A percentile compares a stretch with the other conserved stretches of the same genome.
Evolutionary conservation across 1,140 invertebrate genomes (phyloP).

Genomic region (Psilanteris sp.): DNA sequence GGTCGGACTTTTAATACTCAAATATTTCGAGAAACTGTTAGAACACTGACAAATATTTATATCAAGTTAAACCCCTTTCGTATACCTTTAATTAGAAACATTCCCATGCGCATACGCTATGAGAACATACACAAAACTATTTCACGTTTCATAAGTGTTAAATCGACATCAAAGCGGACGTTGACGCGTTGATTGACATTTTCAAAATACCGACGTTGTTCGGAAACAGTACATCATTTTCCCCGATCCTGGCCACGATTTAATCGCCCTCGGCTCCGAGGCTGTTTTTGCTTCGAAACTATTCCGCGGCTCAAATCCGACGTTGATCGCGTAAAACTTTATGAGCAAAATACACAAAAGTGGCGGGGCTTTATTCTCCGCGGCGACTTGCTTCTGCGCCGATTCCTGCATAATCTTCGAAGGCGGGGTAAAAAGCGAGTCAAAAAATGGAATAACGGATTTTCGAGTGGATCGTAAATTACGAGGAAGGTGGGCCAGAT

Average conservation of each 20-base stretch:
- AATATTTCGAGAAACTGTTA: too few species aligned
- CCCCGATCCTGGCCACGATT: too few species aligned
- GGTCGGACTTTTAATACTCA: too few species aligned
- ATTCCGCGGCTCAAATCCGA: conserved; percentile 10
- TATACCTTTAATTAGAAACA: too few species aligned
- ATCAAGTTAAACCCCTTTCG: too few species aligned
- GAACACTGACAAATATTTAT: too few species aligned
- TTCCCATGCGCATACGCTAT: too few species aligned
- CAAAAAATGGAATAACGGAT: conserved; percentile 48
- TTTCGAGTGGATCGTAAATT: conserved; percentile 62
- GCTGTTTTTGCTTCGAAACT: conserved; percentile 14
- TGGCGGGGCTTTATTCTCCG: conserved; percentile 1
- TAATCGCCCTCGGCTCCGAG: background rate
- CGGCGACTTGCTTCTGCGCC: conserved; percentile 28
- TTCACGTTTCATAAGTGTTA: too few species aligned
- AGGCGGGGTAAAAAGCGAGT: conserved; percentile 26
- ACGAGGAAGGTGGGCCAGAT: conserved; percentile 33
- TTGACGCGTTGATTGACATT: conserved; percentile 11
- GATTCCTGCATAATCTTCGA: conserved; percentile 6
- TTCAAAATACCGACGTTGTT: conserved; percentile 12
- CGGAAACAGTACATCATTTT: too few species aligned
- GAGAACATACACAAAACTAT: too few species aligned
- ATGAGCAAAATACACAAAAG: conserved; percentile 37
- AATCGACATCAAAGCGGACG: background rate
- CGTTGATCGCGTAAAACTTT: conserved; percentile 28